phyloP scores from a whole-genome alignment of 2,888 invertebrate species.

The Meta bourneti region DNA sequence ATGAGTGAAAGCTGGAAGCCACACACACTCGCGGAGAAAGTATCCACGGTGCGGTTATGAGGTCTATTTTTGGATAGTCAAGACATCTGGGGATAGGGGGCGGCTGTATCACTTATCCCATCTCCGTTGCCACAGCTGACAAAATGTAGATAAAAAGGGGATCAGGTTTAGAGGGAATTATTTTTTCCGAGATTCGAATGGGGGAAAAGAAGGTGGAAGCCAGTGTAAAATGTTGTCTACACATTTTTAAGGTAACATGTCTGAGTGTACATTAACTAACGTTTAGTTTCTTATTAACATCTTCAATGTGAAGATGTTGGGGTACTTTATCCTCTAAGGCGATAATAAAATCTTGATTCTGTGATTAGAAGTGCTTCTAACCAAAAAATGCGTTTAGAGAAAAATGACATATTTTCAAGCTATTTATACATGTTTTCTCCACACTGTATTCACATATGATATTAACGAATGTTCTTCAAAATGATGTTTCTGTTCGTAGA shows the following conservation, averaged over 20 bases:
- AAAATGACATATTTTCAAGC: no score
- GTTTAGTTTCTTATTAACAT: no score
- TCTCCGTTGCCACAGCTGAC: constrained; percentile 40
- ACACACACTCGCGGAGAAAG: not conserved
- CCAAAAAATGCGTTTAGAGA: no score
- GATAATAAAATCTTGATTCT: no score
- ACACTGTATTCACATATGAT: no score
- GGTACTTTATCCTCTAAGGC: no score
- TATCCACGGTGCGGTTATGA: constrained; percentile 36
- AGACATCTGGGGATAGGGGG: constrained; percentile 31
- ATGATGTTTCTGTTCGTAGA: no score
- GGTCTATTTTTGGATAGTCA: constrained; percentile 49
- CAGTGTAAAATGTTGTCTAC: not conserved
- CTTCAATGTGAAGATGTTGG: no score
- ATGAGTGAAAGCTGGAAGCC: constrained; percentile 6
- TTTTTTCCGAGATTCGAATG: not conserved
- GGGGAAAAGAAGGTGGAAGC: no score
- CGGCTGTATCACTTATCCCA: constrained; percentile 47
- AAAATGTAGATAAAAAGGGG: constrained; percentile 54
- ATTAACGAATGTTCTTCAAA: no score
- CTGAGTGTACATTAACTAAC: not conserved
- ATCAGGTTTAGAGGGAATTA: constrained; percentile 15
- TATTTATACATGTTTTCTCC: no score
- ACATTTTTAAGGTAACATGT: not conserved
- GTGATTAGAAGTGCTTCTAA: no score